These are phyloP conservation scores for Meandrusa payeni DNA, from an alignment of 2,888 invertebrate genomes.

Conservation along the genomic window DNA sequence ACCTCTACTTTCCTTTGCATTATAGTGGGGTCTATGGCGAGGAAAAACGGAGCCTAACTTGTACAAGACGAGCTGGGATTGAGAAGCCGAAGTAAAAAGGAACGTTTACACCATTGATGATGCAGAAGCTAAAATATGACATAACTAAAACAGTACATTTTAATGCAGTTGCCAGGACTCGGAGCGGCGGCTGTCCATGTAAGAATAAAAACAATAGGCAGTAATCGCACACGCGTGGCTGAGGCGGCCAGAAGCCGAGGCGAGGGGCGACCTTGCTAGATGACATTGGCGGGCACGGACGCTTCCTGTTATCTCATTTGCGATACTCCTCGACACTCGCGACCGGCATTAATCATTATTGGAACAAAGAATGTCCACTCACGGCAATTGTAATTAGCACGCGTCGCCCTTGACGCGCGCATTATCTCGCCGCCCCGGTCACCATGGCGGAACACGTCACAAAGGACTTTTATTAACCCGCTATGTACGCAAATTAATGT, in stretches of 20 bases:
- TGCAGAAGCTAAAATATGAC: no score
- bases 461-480: conserved; percentile 58
- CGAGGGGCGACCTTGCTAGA: conserved; percentile 54
- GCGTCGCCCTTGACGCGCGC: conserved; percentile 55
- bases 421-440: conserved; percentile 61
- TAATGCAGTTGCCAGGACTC: conserved; percentile 26
- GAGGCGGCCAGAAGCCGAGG: conserved; percentile 26
- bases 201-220: conserved; percentile 23
- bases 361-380: conserved; percentile 80
- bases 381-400: conserved; percentile 78
- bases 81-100: no score
- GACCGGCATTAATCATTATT: conserved; percentile 75
- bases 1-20: no score
- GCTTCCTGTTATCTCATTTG: conserved; percentile 77
- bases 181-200: conserved; percentile 27
- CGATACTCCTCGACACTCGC: conserved; percentile 68
- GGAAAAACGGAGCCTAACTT: no score
- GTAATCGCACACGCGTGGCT: conserved; percentile 21
- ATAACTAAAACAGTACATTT: no score
- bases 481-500: conserved; percentile 54
- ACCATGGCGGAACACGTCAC: conserved; percentile 60
- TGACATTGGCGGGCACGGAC: conserved; percentile 72
- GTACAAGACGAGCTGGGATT: no score
- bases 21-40: no score
- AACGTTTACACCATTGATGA: no score